These are phyloP conservation scores for Macrocentrus cingulum DNA, from an alignment of 1,140 invertebrate genomes.

Conservation along the genomic window DNA sequence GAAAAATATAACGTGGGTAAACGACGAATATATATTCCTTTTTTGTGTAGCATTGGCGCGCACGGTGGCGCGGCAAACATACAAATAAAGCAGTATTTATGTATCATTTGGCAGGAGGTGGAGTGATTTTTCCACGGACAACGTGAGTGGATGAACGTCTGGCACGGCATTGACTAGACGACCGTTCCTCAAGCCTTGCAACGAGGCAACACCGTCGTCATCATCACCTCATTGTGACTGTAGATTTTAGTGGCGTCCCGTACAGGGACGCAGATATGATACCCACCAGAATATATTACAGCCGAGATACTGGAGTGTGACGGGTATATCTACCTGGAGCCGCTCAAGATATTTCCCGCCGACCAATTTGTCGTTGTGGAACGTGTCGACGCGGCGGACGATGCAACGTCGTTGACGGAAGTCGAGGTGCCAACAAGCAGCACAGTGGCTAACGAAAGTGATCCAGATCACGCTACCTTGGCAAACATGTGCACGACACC, in stretches of 20 bases:
- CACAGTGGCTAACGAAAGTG: slow-evolving; percentile 26
- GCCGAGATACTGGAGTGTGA: slow-evolving; percentile 58
- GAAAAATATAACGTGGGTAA: slow-evolving; percentile 25
- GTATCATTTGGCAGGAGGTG: slow-evolving; percentile 14
- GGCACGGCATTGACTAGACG: too few relatives aligned
- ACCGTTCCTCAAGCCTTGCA: too few relatives aligned
- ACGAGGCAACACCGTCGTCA: too few relatives aligned
- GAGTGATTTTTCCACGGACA: neutral
- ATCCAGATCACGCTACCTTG: slow-evolving; percentile 43
- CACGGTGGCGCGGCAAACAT: slow-evolving; percentile 40
- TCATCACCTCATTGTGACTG: neutral
- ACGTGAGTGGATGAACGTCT: neutral
- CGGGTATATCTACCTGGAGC: slow-evolving; percentile 53
- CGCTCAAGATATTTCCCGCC: slow-evolving; percentile 56
- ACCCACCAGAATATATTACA: slow-evolving; percentile 28
- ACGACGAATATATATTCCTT: slow-evolving; percentile 25
- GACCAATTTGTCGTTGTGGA: slow-evolving; percentile 57
- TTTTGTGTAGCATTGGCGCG: slow-evolving; percentile 34
- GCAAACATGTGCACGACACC: slow-evolving; percentile 58
- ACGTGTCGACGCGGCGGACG: slow-evolving; percentile 48
- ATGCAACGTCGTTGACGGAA: slow-evolving; percentile 51
- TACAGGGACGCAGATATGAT: slow-evolving; percentile 43
- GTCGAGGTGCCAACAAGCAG: slow-evolving; percentile 41
- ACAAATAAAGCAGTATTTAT: slow-evolving; percentile 27
- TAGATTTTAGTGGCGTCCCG: slow-evolving; percentile 18